Evolutionary conservation across 2,113 vertebrate species (phyloP).

Genomic region (Nerophis lumbriciformis): DNA sequence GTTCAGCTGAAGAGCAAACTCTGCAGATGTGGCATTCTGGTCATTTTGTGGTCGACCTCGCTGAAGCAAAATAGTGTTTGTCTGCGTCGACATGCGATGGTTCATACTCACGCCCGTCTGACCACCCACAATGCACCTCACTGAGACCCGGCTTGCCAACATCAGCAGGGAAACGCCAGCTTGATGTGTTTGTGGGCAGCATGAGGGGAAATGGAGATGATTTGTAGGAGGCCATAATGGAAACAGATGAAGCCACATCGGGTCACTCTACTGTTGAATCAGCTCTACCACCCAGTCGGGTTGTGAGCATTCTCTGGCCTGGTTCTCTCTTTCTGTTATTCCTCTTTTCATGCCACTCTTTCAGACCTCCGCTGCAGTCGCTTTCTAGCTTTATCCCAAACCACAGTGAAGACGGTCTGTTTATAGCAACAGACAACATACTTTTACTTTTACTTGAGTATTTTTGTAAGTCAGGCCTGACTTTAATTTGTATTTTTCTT

Average conservation of each 20-base stretch:
- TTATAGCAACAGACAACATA: neutral
- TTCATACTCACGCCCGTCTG: constrained; percentile 38
- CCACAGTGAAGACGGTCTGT: neutral
- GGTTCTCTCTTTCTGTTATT: constrained; percentile 35
- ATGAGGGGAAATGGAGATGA: constrained; percentile 63
- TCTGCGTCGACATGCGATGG: constrained; percentile 28
- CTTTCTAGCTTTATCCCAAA: constrained; percentile 2
- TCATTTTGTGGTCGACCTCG: constrained; percentile 46
- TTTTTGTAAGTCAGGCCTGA: neutral
- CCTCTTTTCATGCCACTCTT: constrained; percentile 31
- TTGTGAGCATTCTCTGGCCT: constrained; percentile 35
- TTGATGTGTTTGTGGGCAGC: constrained; percentile 64
- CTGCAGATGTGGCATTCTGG: constrained; percentile 49
- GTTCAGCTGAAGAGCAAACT: constrained; percentile 59
- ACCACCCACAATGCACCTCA: constrained; percentile 67
- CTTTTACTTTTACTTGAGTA: neutral
- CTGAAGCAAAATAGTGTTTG: constrained; percentile 47
- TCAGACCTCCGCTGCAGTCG: constrained; percentile 15
- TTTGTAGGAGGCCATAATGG: constrained; percentile 62
- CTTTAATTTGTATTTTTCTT: no score
- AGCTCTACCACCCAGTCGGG: constrained; percentile 59
- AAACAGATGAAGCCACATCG: constrained; percentile 60
- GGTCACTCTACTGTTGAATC: constrained; percentile 63
- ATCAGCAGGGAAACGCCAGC: constrained; percentile 60
- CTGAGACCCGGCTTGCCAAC: constrained; percentile 48